Base-by-base conservation (phyloP, 2,113 vertebrate species). In the Xyliphius kryptos region DNA sequence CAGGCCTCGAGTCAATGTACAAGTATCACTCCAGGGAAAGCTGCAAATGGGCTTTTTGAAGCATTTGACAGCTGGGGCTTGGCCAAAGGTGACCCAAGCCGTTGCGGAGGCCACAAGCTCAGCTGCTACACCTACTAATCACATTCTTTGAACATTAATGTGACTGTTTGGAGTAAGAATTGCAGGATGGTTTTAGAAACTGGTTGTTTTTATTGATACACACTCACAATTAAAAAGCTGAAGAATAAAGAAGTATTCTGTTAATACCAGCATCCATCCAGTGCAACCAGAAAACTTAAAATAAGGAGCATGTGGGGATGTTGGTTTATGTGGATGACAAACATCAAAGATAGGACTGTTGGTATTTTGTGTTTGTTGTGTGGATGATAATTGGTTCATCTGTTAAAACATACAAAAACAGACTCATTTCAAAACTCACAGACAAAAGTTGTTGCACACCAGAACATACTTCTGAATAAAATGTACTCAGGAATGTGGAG, bases 31-130 rank as follows among this genome's bases (percentile, higher is more conserved):
- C 68, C 68, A 57, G 73, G 55, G 73, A 79, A 67, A 77, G 80
- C 80, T 71, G 85, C 81, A 85, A 87, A 85, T 86, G 84, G 82
- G 77, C 77, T 82, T 88, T 86, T 87, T 81, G 85, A 85, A 88
- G 78, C 75, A 63, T 79, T 82, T 76, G 79, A 83, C 87, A 88
- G 86, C 85, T 88, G 84, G 85, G 85, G 83, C 83, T 80, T 80
- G 80, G 84, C 81, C 87, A 87, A 87, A 87, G 85, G 86, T 83
- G 80, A 84, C 86, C 32, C 69, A 79, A 75, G 81, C 82, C 80
- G 84, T 83, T 85, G 82, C 77, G 65, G 67, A 70, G 70, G 69
- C 61, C 74, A 81, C 64, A 47, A 73, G 75, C 79, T 74, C 68
- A 85, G 84, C 86, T 88, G 86, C 86, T 88, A 86, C 85, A 86